phyloP scores from a whole-genome alignment of 1,140 invertebrate species.

The Plutomurus gul region DNA sequence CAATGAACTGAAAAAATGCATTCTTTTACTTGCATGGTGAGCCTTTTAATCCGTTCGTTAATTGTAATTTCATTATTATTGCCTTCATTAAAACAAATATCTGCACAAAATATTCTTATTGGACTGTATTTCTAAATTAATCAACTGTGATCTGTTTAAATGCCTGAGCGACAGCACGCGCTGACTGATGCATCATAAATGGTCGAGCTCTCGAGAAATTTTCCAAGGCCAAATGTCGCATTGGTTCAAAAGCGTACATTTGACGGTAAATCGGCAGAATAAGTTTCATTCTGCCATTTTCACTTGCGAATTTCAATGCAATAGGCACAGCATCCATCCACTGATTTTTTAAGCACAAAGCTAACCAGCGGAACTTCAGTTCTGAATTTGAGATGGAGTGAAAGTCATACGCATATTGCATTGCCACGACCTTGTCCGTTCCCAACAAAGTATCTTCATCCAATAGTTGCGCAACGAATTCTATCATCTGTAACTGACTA shows the following conservation, averaged over 20 bases:
- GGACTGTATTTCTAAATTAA: neutral
- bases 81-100: no score
- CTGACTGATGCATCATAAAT: conserved; percentile 71
- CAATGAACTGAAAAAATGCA: no score
- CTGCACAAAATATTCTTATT: neutral
- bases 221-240: conserved; percentile 68
- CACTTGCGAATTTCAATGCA: conserved; percentile 78
- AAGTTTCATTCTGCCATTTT: conserved; percentile 87
- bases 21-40: no score
- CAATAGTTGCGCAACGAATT: conserved; percentile 73
- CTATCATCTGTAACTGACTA: conserved; percentile 67
- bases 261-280: conserved; percentile 49
- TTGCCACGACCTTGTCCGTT: conserved; percentile 64
- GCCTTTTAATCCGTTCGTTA: no score
- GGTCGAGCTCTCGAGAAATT: conserved; percentile 72
- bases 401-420: conserved; percentile 73
- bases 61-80: no score
- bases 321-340: conserved; percentile 68
- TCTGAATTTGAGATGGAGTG: conserved; percentile 73
- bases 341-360: conserved; percentile 73
- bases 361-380: conserved; percentile 65
- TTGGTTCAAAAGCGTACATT: conserved; percentile 68
- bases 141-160: neutral
- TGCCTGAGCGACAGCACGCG: neutral
- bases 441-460: conserved; percentile 62